Evolutionary conservation across 2,888 invertebrate species (phyloP).

Genomic region (Colostygia pectinataria): DNA sequence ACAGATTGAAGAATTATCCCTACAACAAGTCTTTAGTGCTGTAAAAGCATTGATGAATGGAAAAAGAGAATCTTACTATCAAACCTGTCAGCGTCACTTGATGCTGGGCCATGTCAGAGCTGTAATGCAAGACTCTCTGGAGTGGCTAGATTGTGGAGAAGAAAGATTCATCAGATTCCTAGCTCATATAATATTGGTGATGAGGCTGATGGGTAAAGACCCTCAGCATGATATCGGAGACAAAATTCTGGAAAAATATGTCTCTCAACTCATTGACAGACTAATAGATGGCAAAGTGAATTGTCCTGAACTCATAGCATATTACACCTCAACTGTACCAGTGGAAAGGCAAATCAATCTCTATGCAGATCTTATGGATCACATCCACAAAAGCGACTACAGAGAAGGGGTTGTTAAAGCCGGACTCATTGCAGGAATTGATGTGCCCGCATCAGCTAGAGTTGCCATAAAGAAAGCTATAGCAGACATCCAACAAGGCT

Average conservation of each 20-base stretch:
- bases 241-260: slow-evolving; percentile 89
- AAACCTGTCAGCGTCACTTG: slow-evolving; percentile 91
- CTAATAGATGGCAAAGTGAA: slow-evolving; percentile 78
- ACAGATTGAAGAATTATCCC: slow-evolving; percentile 62
- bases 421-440: slow-evolving; percentile 89
- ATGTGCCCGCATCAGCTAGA: slow-evolving; percentile 92
- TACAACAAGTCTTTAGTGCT: slow-evolving; percentile 71
- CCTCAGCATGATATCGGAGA: slow-evolving; percentile 88
- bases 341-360: slow-evolving; percentile 72
- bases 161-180: slow-evolving; percentile 88
- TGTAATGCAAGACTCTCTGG: slow-evolving; percentile 87
- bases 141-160: slow-evolving; percentile 83
- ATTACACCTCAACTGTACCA: slow-evolving; percentile 92
- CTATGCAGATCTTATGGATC: slow-evolving; percentile 88
- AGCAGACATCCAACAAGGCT: slow-evolving; percentile 69
- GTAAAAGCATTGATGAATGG: slow-evolving; percentile 75
- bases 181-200: slow-evolving; percentile 92
- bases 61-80: slow-evolving; percentile 86
- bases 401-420: slow-evolving; percentile 86
- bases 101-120: slow-evolving; percentile 91
- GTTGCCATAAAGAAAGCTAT: slow-evolving; percentile 90
- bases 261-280: slow-evolving; percentile 86
- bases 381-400: slow-evolving; percentile 85
- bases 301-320: slow-evolving; percentile 91
- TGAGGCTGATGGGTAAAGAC: slow-evolving; percentile 90